Percentiles rank a stretch among this genome's conserved stretches.
These are phyloP conservation scores for Pantala flavescens DNA, from an alignment of 1,140 invertebrate species.

Conservation along the genomic window DNA sequence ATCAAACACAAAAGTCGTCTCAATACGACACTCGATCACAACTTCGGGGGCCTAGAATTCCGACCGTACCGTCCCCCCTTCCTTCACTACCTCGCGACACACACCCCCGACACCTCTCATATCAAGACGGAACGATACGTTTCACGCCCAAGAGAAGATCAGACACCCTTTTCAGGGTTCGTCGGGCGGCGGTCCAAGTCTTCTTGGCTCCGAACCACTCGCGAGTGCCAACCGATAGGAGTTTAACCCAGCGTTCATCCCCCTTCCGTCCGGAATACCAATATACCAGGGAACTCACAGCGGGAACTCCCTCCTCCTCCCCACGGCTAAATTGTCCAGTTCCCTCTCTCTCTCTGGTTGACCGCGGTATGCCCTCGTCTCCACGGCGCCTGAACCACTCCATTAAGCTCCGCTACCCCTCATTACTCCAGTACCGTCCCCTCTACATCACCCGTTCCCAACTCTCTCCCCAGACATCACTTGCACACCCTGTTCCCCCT, in stretches of 20 bases:
- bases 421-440: neutral
- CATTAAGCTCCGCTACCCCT: conserved; percentile 7
- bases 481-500: neutral
- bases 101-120: no score
- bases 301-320: neutral
- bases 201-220: neutral
- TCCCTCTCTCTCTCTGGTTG: conserved; percentile 2
- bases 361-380: neutral
- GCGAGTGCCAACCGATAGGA: neutral
- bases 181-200: neutral
- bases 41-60: no score
- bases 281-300: neutral
- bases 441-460: neutral
- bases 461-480: neutral
- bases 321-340: neutral
- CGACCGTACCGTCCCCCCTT: no score
- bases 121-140: no score
- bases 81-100: no score
- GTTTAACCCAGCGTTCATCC: neutral
- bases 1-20: no score
- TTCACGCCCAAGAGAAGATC: neutral
- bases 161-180: neutral
- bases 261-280: no score
- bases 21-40: no score
- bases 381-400: neutral